Base-by-base conservation (phyloP, 2,797 vertebrate species). In the Lates japonicus region DNA sequence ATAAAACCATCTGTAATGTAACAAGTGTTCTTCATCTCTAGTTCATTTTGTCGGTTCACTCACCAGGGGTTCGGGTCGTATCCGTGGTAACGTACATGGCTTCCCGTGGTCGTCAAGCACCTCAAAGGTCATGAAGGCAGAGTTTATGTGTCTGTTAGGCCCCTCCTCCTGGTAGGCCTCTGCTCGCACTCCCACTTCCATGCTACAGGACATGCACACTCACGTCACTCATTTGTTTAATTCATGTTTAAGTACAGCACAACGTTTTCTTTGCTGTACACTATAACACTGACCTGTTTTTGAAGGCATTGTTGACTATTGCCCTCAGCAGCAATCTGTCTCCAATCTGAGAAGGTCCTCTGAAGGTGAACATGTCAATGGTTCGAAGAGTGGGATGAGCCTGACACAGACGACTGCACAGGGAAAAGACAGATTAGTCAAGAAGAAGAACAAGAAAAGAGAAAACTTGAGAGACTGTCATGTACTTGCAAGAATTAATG, bases 281-380 rank as follows among this genome's bases (percentile, higher is more conserved):
- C n/a, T 31, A 10, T 9, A n/a, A 22, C 7, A 48, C 11, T 2
- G 29, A 59, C 98, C 98, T 98, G 90, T 97, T 95, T 78, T 97
- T 97, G 86, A 99, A 99, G 80, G 97, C 84, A 0, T 99, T 98
- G 94, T 99, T 99, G 90, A 99, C 97, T 0, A 99, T 99, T 60
- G 98, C 96, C 82, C 96, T 97, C 67, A 99, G 92, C 68, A 97
- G 94, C 83, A 99, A 92, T 0, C 97, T 95, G 88, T 99, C 97
- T 8, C 98, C 98, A 0, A 99, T 96, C 16, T 98, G 96, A 0
- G 98, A 99, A 0, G 97, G 98, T 17, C 96, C 97, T 78, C 98
- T 95, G 82, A 99, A 99, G 65, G 97, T 97, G 91, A 99, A 99
- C 98, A 99, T 99, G 94, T 99, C 98, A 0, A 99, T 98, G 79